A percentile compares a stretch with the other conserved stretches of the same genome.
Evolutionary conservation across 2,113 vertebrate species (phyloP).

Genomic region (Falcunculus frontatus): DNA sequence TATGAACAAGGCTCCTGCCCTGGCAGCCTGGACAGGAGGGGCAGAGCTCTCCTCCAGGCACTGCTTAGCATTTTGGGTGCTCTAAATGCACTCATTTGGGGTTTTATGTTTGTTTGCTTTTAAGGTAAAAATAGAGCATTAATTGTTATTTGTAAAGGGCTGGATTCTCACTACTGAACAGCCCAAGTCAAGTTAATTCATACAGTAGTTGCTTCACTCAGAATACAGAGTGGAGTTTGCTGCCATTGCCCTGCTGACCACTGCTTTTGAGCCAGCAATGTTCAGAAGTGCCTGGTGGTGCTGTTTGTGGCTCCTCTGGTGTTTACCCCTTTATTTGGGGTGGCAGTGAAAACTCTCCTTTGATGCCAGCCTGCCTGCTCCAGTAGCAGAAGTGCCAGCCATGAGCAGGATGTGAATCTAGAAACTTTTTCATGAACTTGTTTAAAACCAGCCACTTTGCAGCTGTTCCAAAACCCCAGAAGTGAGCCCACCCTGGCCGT

Average conservation of each 20-base stretch:
- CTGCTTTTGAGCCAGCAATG: background rate
- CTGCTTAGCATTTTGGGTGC: background rate
- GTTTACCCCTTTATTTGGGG: background rate
- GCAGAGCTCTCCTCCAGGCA: background rate
- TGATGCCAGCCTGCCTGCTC: background rate
- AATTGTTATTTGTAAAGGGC: conserved; percentile 23
- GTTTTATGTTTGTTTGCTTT: background rate
- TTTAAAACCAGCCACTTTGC: background rate
- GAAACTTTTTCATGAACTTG: background rate
- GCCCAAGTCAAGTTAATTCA: background rate
- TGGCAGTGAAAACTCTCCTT: background rate
- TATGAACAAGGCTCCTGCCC: background rate
- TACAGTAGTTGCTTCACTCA: background rate
- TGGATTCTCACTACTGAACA: background rate
- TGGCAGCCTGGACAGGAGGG: background rate
- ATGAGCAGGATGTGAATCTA: background rate
- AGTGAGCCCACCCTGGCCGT: background rate
- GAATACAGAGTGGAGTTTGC: conserved; percentile 3
- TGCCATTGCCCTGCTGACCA: background rate
- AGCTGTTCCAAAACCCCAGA: background rate
- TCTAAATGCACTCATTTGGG: background rate
- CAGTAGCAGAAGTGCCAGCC: background rate
- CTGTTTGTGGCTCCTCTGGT: background rate
- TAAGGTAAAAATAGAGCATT: conserved; percentile 23
- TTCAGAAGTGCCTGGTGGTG: background rate